Evolutionary conservation across 2,113 vertebrate genomes (phyloP), one percentile per base, ranked within the genome.

Genomic region (Megaceryle torquata): DNA sequence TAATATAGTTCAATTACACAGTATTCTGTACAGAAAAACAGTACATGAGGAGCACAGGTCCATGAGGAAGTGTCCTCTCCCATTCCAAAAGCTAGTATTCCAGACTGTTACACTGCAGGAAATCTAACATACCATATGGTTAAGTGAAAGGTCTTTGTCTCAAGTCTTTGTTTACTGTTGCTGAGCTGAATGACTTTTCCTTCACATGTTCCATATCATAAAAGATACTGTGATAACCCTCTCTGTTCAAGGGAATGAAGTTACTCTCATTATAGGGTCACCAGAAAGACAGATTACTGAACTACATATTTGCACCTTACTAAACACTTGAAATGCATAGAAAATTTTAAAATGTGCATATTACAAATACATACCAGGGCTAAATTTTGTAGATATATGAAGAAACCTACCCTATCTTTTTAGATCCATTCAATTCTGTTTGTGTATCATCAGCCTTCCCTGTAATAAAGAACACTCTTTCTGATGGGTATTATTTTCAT

Each of bases 61-160:
- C 43, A 21, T 6, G 10, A 80, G 22, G 51, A 83, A 82, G 2
- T 41, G 31, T 16, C n/a, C 43, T 14, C 8, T 11, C 28, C 31
- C 20, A 59, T 77, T n/a, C 29, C 39, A 69, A 8, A 3, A 67
- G 46, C 24, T 46, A 28, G n/a, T 20, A 77, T 11, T 84, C 46
- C 64, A 86, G 37, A 29, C 31, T 35, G 14, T 21, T 76, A 43
- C 13, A 68, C 33, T 28, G 31, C 26, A 61, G 20, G 37, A 70
- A 79, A 63, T 26, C 25, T 0, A 67, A 60, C 2, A 43, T 5
- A 35, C 1, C 0, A 0, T 12, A 10, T 22, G 28, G 14, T 31
- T 83, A 41, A 37, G 50, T 14, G n/a, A 70, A 61, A 75, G 5
- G 15, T n/a, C 21, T 4, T 4, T 76, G 31, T 35, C 39, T 68